Conservation (phyloP, 1,140 invertebrate species). For the Olivierus martensii region DNA sequence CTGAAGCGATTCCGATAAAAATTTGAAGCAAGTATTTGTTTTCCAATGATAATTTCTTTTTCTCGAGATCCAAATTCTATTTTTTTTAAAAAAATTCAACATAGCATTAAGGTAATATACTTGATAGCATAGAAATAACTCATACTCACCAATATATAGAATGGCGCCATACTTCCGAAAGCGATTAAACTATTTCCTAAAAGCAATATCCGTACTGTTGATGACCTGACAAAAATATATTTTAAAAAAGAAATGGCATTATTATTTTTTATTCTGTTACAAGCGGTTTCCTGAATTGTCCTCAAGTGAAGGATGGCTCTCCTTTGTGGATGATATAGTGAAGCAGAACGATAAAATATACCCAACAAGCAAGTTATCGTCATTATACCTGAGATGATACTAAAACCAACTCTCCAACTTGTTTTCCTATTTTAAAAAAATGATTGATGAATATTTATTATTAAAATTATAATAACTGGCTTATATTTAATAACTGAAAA, state of each 20-base stretch:
- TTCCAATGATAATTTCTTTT: no score
- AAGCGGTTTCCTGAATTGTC: conserved; percentile 37
- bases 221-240: conserved; percentile 36
- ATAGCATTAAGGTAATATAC: no score
- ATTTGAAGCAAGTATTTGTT: conserved; percentile 49
- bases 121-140: neutral
- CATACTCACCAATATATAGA: conserved; percentile 63
- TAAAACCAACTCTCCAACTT: conserved; percentile 71
- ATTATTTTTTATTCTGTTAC: conserved; percentile 41
- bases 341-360: conserved; percentile 76
- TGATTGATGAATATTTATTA: neutral
- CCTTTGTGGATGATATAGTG: conserved; percentile 73
- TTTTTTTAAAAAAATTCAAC: no score
- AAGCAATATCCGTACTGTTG: conserved; percentile 65
- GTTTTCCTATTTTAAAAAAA: conserved; percentile 42
- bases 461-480: neutral
- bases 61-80: no score
- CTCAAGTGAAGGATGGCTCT: conserved; percentile 75
- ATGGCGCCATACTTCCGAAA: conserved; percentile 71
- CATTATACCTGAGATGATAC: conserved; percentile 66
- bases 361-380: conserved; percentile 73
- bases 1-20: conserved; percentile 69
- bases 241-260: conserved; percentile 41
- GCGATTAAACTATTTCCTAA: conserved; percentile 58
- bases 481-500: neutral